These are phyloP conservation scores for Eulemur albifrons DNA, from an alignment of 2,797 vertebrate species.

Conservation along the genomic window DNA sequence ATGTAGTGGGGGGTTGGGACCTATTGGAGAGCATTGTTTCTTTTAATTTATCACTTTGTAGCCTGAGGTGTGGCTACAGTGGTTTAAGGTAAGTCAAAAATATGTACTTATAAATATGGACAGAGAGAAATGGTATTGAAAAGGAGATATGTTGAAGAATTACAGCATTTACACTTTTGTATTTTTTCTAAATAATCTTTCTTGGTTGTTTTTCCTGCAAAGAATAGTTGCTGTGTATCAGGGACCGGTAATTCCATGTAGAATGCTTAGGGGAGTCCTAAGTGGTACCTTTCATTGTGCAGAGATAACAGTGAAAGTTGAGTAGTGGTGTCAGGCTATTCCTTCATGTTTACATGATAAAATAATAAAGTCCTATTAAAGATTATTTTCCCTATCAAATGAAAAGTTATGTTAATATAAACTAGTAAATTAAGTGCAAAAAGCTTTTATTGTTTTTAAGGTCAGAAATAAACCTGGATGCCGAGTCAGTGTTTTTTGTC, in stretches of 20 bases:
- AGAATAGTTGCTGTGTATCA: not conserved
- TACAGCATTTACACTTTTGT: not conserved
- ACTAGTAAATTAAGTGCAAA: not conserved
- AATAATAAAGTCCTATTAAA: not conserved
- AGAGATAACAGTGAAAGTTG: not conserved
- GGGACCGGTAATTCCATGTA: not conserved
- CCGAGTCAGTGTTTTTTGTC: not conserved
- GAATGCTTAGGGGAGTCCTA: not conserved
- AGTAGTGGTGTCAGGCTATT: not conserved
- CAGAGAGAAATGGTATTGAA: constrained; percentile 19
- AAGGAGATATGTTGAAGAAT: not conserved
- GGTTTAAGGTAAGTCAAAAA: not conserved
- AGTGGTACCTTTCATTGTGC: not conserved
- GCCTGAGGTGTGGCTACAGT: not conserved
- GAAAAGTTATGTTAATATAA: not conserved
- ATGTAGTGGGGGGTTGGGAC: not conserved
- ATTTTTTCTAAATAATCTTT: not conserved
- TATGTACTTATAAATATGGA: not conserved
- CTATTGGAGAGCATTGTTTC: not conserved
- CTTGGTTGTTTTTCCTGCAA: not conserved
- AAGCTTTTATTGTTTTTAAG: not conserved
- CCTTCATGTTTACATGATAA: not conserved
- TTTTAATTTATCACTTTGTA: not conserved
- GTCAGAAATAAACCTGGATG: not conserved
- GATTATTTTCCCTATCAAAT: not conserved